Evolutionary conservation across 2,888 invertebrate species (phyloP).

Genomic region (Amblyteles armatorius): DNA sequence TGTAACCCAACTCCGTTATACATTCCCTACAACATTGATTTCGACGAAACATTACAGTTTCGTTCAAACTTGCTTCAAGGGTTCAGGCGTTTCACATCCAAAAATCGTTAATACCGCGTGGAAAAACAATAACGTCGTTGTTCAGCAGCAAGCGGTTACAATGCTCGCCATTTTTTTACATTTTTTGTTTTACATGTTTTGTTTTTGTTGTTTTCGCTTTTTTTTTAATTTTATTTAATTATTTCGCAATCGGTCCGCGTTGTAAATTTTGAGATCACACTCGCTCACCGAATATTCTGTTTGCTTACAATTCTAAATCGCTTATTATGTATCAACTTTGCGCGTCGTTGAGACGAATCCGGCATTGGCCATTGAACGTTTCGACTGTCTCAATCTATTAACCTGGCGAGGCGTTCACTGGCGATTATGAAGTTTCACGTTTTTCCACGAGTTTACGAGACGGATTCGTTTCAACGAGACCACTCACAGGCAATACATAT

Average conservation of each 20-base stretch:
- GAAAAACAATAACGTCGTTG: constrained; percentile 56
- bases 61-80: constrained; percentile 24
- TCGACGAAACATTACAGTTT: constrained; percentile 14
- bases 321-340: constrained; percentile 57
- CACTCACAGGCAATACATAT: constrained; percentile 63
- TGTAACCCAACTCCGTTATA: constrained; percentile 46
- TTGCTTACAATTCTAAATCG: constrained; percentile 28
- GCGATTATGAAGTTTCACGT: not conserved
- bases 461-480: constrained; percentile 63
- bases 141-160: constrained; percentile 39
- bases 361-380: constrained; percentile 17
- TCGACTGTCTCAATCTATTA: constrained; percentile 1
- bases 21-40: constrained; percentile 54
- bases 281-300: constrained; percentile 52
- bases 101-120: constrained; percentile 40
- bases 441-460: not conserved
- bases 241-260: constrained; percentile 51
- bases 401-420: constrained; percentile 10
- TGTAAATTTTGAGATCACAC: constrained; percentile 68
- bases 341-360: constrained; percentile 60
- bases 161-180: constrained; percentile 32
- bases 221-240: constrained; percentile 30
- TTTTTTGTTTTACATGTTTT: constrained; percentile 7
- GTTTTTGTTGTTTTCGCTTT: constrained; percentile 12
- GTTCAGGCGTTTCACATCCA: constrained; percentile 34